Evolutionary conservation across 2,888 invertebrate genomes (phyloP).

Genomic region (Drosophila demipolita): DNA sequence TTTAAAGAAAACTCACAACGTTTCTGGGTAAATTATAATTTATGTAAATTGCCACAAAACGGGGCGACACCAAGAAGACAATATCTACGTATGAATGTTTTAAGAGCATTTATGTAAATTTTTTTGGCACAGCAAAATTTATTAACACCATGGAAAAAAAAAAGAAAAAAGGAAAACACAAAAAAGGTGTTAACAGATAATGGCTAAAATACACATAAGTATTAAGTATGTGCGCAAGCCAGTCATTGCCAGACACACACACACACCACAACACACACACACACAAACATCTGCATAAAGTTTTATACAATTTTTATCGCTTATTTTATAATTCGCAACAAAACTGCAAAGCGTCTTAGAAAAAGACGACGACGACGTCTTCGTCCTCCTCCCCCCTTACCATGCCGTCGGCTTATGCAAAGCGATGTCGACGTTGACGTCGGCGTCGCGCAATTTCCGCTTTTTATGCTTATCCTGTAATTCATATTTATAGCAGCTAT

Average conservation of each 20-base stretch:
- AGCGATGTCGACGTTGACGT: constrained; percentile 43
- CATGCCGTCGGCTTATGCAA: constrained; percentile 68
- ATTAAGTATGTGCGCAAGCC: constrained; percentile 33
- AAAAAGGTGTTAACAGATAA: constrained; percentile 79
- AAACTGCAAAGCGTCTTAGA: constrained; percentile 76
- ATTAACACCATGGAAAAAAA: constrained; percentile 49
- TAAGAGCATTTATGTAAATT: constrained; percentile 68
- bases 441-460: constrained; percentile 82
- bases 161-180: not conserved
- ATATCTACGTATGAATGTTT: constrained; percentile 50
- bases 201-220: constrained; percentile 70
- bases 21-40: constrained; percentile 40
- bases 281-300: constrained; percentile 65
- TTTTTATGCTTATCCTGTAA: constrained; percentile 84
- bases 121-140: constrained; percentile 54
- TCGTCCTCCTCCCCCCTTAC: not conserved
- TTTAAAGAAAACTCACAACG: not conserved
- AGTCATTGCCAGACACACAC: constrained; percentile 2
- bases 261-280: not conserved
- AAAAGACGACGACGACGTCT: constrained; percentile 22
- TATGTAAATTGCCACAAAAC: constrained; percentile 45
- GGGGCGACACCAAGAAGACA: constrained; percentile 31
- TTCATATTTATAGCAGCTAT: constrained; percentile 83
- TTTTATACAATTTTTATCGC: constrained; percentile 80
- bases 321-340: constrained; percentile 79